Conservation (phyloP, 2,797 vertebrate genomes). For the Onychomys torridus region DNA sequence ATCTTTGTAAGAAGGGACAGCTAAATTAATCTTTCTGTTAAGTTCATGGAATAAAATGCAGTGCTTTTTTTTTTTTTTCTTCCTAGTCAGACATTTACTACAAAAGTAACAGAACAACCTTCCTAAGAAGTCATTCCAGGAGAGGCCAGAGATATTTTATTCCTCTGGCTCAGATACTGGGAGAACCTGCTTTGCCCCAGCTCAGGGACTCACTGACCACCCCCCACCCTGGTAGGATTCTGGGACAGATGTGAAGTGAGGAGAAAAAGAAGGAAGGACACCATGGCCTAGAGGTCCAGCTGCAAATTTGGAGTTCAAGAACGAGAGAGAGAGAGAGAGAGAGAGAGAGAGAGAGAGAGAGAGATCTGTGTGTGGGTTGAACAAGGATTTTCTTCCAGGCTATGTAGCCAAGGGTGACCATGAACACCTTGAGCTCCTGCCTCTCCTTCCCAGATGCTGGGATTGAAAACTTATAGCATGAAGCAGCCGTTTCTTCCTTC, state of each 20-base stretch:
- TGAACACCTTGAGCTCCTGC: neutral
- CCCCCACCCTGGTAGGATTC: neutral
- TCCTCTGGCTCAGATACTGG: neutral
- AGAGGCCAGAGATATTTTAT: constrained; percentile 14
- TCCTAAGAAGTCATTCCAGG: constrained; percentile 13
- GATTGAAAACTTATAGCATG: neutral
- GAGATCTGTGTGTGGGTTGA: neutral
- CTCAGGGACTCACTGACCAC: neutral
- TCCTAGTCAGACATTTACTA: neutral
- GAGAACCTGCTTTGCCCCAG: neutral
- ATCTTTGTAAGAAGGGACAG: constrained; percentile 53
- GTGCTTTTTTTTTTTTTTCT: neutral
- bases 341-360: no score
- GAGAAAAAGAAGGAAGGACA: neutral
- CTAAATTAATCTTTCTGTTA: constrained; percentile 5
- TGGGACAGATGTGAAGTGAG: neutral
- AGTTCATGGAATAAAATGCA: constrained; percentile 31
- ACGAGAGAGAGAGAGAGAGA: no score
- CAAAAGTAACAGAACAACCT: neutral
- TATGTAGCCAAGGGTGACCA: neutral
- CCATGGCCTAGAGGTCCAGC: neutral
- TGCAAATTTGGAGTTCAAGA: neutral
- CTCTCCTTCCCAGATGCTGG: neutral
- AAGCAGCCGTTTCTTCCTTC: no score
- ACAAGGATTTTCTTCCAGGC: constrained; percentile 3